Evolutionary conservation across 2,113 vertebrate species (phyloP).

Genomic region (Gulo gulo): DNA sequence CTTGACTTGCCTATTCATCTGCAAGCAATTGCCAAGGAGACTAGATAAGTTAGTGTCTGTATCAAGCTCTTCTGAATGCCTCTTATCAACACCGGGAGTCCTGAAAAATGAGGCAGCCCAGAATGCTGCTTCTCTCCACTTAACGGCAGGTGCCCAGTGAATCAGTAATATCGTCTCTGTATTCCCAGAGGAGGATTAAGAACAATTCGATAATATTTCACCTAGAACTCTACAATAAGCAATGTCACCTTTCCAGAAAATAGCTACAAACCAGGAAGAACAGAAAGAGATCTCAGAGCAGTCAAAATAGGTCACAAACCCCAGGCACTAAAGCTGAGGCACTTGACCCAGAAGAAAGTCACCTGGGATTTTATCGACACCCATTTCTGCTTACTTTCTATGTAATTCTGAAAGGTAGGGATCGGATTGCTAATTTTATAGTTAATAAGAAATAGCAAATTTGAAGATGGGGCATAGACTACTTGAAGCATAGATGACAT

Average conservation of each 20-base stretch:
- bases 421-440: neutral
- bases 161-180: neutral
- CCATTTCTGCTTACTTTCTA: neutral
- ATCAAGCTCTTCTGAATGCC: neutral
- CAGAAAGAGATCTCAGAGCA: neutral
- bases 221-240: constrained; percentile 30
- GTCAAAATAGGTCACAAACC: neutral
- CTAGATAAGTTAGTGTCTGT: constrained; percentile 37
- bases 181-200: constrained; percentile 41
- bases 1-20: constrained; percentile 62
- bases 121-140: neutral
- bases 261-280: neutral
- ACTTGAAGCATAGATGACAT: neutral
- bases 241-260: constrained; percentile 53
- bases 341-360: neutral
- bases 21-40: constrained; percentile 43
- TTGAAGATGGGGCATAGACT: neutral
- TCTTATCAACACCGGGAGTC: constrained; percentile 52
- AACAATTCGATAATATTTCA: constrained; percentile 49
- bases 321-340: neutral
- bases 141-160: constrained; percentile 25
- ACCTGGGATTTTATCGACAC: neutral
- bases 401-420: neutral
- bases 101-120: neutral
- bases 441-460: neutral